Conservation (phyloP, 1,140 invertebrate genomes). For the Prorops nasuta region DNA sequence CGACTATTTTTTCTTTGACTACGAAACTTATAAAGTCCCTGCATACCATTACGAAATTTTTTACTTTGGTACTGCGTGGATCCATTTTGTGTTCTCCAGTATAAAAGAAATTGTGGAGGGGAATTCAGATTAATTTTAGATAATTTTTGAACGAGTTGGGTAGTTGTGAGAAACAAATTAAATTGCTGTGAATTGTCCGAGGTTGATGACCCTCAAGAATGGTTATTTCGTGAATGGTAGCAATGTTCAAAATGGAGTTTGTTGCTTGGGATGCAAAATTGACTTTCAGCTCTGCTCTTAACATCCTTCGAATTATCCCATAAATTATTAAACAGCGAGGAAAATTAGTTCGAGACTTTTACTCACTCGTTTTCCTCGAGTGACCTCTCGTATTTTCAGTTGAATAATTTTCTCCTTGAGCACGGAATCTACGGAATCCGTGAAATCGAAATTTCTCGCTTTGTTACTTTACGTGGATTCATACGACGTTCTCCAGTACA, state of each 20-base stretch:
- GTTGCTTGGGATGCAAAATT: too few species aligned
- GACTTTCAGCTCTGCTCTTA: conserved; percentile 18
- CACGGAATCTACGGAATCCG: conserved; percentile 20
- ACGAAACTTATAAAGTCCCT: conserved; percentile 22
- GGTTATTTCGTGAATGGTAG: too few species aligned
- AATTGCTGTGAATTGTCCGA: conserved; percentile 35
- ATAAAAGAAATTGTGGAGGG: too few species aligned
- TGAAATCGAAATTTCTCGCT: conserved; percentile 27
- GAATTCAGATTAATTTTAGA: too few species aligned
- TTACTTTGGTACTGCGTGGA: conserved; percentile 18
- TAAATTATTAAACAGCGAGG: too few species aligned
- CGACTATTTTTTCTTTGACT: conserved; percentile 18
- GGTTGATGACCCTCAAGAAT: too few species aligned
- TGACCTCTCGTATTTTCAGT: conserved; percentile 27
- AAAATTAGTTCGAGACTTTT: too few species aligned
- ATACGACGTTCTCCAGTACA: conserved; percentile 17
- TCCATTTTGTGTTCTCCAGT: conserved; percentile 23
- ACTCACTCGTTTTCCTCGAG: conserved; percentile 33
- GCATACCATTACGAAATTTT: conserved; percentile 25
- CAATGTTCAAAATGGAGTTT: too few species aligned
- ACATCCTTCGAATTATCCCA: conserved; percentile 16
- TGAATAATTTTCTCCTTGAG: conserved; percentile 20
- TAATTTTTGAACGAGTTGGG: too few species aligned
- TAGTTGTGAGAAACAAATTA: conserved; percentile 25
- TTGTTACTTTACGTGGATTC: conserved; percentile 24